A percentile compares a stretch with the other conserved stretches of the same genome.
Conservation (phyloP, 1,140 invertebrate species). For the Ganaspis sp. region DNA sequence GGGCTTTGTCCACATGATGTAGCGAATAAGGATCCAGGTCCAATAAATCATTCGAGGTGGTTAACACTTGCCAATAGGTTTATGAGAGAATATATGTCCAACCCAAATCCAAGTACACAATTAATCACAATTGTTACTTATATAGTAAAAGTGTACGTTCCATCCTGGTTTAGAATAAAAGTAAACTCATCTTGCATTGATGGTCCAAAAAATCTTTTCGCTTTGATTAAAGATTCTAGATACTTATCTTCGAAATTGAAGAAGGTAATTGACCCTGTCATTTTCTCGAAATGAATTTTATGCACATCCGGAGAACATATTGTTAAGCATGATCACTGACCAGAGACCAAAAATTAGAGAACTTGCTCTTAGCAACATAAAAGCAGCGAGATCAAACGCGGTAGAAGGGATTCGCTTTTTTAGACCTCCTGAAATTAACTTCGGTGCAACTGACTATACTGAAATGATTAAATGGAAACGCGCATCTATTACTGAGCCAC, state of each 20-base stretch:
- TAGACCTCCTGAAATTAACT: slow-evolving; percentile 46
- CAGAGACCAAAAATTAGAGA: slow-evolving; percentile 44
- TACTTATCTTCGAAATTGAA: slow-evolving; percentile 5
- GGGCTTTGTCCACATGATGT: slow-evolving; percentile 46
- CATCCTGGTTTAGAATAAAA: slow-evolving; percentile 55
- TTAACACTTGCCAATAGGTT: slow-evolving; percentile 54
- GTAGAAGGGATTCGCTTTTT: slow-evolving; percentile 31
- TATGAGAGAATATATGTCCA: slow-evolving; percentile 48
- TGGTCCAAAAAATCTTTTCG: slow-evolving; percentile 34
- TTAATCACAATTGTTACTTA: slow-evolving; percentile 42
- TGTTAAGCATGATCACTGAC: slow-evolving; percentile 55
- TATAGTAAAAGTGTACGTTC: slow-evolving; percentile 49
- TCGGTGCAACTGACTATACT: slow-evolving; percentile 39
- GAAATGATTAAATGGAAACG: slow-evolving; percentile 28
- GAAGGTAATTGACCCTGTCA: slow-evolving; percentile 53
- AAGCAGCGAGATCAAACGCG: slow-evolving; percentile 36
- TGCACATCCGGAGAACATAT: slow-evolving; percentile 56
- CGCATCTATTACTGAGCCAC: not conserved
- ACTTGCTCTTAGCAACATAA: slow-evolving; percentile 38
- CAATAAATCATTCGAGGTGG: slow-evolving; percentile 51
- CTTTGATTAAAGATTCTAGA: slow-evolving; percentile 19
- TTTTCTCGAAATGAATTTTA: slow-evolving; percentile 58
- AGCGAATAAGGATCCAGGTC: slow-evolving; percentile 43
- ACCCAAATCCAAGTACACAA: slow-evolving; percentile 36
- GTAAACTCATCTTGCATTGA: slow-evolving; percentile 25